phyloP scores from a whole-genome alignment of 2,888 invertebrate species.

The Heterodera filipjevi region DNA sequence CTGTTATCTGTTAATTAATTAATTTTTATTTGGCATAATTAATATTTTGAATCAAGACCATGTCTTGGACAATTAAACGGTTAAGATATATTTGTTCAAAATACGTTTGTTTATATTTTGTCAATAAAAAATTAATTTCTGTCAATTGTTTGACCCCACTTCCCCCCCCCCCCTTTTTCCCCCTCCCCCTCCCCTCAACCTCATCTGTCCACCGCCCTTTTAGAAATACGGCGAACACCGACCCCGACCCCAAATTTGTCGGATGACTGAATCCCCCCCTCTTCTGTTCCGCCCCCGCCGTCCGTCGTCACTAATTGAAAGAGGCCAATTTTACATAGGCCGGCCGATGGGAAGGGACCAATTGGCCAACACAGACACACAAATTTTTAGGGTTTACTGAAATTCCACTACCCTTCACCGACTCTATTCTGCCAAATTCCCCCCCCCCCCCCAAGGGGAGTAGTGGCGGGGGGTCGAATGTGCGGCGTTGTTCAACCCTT shows the following conservation, averaged over 20 bases:
- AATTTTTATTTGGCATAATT: too few relatives aligned
- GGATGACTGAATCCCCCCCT: constrained; percentile 9
- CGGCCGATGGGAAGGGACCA: neutral
- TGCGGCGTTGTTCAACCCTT: too few relatives aligned
- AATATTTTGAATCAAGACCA: too few relatives aligned
- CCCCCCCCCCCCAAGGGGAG: too few relatives aligned
- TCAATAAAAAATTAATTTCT: neutral
- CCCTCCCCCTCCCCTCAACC: neutral
- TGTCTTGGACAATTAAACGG: too few relatives aligned
- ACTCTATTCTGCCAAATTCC: neutral
- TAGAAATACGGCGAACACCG: neutral
- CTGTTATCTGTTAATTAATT: too few relatives aligned
- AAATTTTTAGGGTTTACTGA: neutral
- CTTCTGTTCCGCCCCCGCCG: neutral
- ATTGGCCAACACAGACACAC: neutral
- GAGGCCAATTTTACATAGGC: constrained; percentile 10
- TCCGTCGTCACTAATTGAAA: constrained; percentile 5
- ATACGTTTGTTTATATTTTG: too few relatives aligned
- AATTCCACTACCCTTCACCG: neutral
- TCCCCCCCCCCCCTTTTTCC: neutral
- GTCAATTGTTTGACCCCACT: neutral
- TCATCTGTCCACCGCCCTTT: neutral
- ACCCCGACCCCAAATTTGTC: neutral
- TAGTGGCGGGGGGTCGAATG: neutral
- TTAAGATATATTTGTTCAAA: too few relatives aligned